Percentiles rank a stretch among this genome's conserved stretches.
phyloP scores from a whole-genome alignment of 2,888 invertebrate species.

The Pseudococcus viburni region DNA sequence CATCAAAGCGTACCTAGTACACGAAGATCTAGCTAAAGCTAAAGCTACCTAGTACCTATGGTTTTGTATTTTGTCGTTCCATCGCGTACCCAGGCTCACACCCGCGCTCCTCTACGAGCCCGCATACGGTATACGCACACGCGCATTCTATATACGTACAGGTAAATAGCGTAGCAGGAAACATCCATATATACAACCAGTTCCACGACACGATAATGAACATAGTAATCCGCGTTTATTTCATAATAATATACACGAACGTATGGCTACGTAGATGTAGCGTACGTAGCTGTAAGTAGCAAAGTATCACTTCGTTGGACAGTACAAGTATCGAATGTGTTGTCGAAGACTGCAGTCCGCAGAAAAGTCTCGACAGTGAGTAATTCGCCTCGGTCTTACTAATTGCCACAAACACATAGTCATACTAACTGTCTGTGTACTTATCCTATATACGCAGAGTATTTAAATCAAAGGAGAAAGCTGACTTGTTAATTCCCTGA shows the following conservation, averaged over 20 bases:
- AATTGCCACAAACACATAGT: not conserved
- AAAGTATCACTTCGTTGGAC: too few species aligned
- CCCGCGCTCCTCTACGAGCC: constrained; percentile 6
- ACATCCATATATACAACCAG: constrained; percentile 43
- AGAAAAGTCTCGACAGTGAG: not conserved
- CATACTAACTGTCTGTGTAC: not conserved
- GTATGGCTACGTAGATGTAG: not conserved
- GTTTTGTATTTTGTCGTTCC: not conserved
- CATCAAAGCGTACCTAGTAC: not conserved
- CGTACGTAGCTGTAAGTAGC: too few species aligned
- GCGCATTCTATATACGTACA: not conserved
- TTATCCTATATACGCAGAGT: not conserved
- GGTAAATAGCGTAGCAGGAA: constrained; percentile 47
- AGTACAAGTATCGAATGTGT: too few species aligned
- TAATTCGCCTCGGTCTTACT: not conserved
- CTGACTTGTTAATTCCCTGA: not conserved
- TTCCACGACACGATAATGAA: constrained; percentile 42
- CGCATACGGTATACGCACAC: constrained; percentile 18
- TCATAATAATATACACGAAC: constrained; percentile 16
- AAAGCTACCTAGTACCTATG: not conserved
- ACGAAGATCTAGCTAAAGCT: not conserved
- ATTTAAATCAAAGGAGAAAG: not conserved
- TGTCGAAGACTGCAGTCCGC: too few species aligned
- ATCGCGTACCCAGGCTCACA: constrained; percentile 13
- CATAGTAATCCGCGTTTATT: constrained; percentile 36